Evolutionary conservation across 2,113 vertebrate species (phyloP), one percentile per base, ranked within the genome.

Genomic region (Pheucticus melanocephalus): DNA sequence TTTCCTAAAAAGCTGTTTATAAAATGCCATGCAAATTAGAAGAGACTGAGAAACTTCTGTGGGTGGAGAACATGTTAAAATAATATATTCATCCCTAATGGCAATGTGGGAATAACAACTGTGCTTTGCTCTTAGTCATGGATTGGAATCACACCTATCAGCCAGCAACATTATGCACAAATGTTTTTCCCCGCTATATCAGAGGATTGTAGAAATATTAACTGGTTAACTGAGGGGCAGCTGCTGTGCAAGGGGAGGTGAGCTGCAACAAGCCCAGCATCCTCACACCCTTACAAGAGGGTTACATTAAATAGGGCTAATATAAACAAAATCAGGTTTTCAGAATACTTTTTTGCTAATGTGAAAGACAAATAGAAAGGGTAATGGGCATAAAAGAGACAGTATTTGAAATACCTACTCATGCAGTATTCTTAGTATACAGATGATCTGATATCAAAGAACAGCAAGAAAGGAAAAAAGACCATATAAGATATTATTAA

Each of bases 1-100:
- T 61, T 96, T 95, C 85, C 76, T 94, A 86, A 96, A 95, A 92
- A 92, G 35, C 59, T 96, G 69, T 35, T 71, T 93, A 71, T n/a
- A 92, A 82, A 75, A 73, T 19, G 12, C 57, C 35, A 45, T 64
- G 40, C 53, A 82, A 95, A 77, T 89, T 57, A 21, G 72, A 88
- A 86, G 33, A 68, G 48, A 85, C 19, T 81, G 79, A 95, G 81
- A 94, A 70, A 60, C 57, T 65, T 86, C 17, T 82, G 69, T 89
- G 89, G 23, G 56, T 23, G 44, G 47, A 81, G 30, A 53, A 51
- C 28, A n/a, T 27, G 25, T 21, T 81, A 92, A 84, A 93, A 50
- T 48, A 88, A 69, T 44, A 69, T 25, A 77, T 93, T 95, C 64
- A 57, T 73, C 42, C 50, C 59, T 86, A 92, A 70, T 51, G 47